These are phyloP conservation scores for Gibbula magus DNA, from an alignment of 2,888 invertebrate genomes.

Conservation along the genomic window DNA sequence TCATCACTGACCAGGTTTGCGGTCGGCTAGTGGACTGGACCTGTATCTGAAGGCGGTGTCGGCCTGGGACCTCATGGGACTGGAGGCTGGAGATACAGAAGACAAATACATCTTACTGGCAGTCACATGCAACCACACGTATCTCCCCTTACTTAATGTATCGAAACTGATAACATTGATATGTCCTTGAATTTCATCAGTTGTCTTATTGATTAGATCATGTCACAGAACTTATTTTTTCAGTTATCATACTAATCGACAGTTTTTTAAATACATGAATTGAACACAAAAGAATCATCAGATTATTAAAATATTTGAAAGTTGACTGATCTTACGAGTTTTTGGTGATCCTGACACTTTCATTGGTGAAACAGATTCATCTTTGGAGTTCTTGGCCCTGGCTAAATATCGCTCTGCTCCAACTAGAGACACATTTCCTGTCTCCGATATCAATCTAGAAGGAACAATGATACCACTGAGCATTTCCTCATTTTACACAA, in stretches of 20 bases:
- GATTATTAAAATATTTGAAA: not conserved
- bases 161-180: too few relatives aligned
- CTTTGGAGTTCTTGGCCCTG: constrained; percentile 26
- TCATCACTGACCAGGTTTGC: constrained; percentile 29
- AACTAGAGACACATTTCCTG: constrained; percentile 50
- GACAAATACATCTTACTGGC: too few relatives aligned
- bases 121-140: too few relatives aligned
- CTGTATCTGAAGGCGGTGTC: constrained; percentile 28
- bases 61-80: constrained; percentile 19
- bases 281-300: not conserved
- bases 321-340: constrained; percentile 37
- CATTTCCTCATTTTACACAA: too few relatives aligned
- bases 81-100: constrained; percentile 9
- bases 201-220: too few relatives aligned
- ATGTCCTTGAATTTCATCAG: too few relatives aligned
- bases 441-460: constrained; percentile 41
- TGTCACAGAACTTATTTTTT: too few relatives aligned
- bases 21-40: constrained; percentile 33
- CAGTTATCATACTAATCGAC: not conserved
- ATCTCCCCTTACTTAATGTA: too few relatives aligned
- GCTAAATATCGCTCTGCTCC: constrained; percentile 56
- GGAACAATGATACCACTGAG: not conserved
- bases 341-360: constrained; percentile 43
- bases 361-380: constrained; percentile 27
- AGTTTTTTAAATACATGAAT: not conserved